phyloP scores from a whole-genome alignment of 2,888 invertebrate species.

The Dasypolia templi region DNA sequence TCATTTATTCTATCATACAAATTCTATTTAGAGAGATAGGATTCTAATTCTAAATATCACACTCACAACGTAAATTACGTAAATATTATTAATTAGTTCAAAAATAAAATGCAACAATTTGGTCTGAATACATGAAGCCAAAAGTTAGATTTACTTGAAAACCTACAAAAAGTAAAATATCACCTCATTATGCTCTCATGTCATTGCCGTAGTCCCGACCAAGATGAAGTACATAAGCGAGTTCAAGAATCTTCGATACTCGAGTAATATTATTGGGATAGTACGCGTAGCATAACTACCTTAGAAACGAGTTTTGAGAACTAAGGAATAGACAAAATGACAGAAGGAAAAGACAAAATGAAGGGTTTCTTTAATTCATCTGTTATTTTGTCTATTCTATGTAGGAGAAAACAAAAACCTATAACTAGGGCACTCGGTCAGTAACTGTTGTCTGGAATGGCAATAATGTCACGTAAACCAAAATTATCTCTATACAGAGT shows the following conservation, averaged over 20 bases:
- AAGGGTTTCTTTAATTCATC: no score
- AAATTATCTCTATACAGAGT: no score
- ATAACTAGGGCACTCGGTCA: no score
- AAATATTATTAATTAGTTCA: background rate
- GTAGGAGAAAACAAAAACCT: background rate
- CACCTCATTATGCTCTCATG: background rate
- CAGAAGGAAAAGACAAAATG: no score
- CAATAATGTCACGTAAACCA: no score
- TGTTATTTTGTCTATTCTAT: no score
- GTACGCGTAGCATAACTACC: no score
- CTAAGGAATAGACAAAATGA: no score
- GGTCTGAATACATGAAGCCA: slow-evolving; percentile 32
- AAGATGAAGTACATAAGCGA: background rate
- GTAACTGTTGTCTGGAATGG: background rate
- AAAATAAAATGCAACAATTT: slow-evolving; percentile 36
- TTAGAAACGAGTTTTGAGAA: no score
- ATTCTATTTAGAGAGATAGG: slow-evolving; percentile 25
- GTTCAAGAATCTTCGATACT: no score
- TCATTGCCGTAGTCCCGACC: background rate
- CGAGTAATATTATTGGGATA: background rate
- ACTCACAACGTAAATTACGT: slow-evolving; percentile 17
- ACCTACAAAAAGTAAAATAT: background rate
- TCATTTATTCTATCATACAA: slow-evolving; percentile 51
- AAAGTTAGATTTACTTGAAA: slow-evolving; percentile 48
- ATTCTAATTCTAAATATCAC: slow-evolving; percentile 34